A percentile compares a stretch with the other conserved stretches of the same genome.
phyloP scores from a whole-genome alignment of 2,797 vertebrate genomes.

The Xyrichtys novacula region DNA sequence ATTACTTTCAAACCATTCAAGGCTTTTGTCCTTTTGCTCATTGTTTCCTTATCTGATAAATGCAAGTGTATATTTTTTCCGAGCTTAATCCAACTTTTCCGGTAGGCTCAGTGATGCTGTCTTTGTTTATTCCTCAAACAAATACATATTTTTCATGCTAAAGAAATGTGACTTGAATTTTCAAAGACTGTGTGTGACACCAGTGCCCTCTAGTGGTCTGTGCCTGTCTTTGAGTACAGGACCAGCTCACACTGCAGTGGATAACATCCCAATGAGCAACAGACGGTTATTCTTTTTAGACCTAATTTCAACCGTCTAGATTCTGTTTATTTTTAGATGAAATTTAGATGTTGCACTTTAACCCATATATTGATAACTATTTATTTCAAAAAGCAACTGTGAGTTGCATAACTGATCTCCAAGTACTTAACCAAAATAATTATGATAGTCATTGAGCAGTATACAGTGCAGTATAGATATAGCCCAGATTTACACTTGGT shows the following conservation, averaged over 20 bases:
- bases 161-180: constrained; percentile 50
- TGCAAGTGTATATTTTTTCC: constrained; percentile 49
- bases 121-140: constrained; percentile 39
- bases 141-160: constrained; percentile 50
- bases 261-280: too few relatives aligned
- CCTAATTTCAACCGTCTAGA: too few relatives aligned
- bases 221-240: background rate
- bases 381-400: too few relatives aligned
- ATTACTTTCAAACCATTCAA: constrained; percentile 65
- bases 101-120: constrained; percentile 37
- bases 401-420: too few relatives aligned
- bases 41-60: constrained; percentile 41
- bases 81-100: constrained; percentile 45
- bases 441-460: too few relatives aligned
- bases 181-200: constrained; percentile 48
- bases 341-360: too few relatives aligned
- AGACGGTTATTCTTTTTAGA: too few relatives aligned
- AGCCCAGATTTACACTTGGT: too few relatives aligned
- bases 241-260: background rate
- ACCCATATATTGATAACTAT: too few relatives aligned
- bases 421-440: too few relatives aligned
- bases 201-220: constrained; percentile 79
- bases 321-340: too few relatives aligned
- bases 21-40: constrained; percentile 34
- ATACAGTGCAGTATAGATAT: too few relatives aligned